Evolutionary conservation across 92 coral and sea anemone genomes (phyloP), one percentile per base, ranked within the genome.

Genomic region (Metridium senile): DNA sequence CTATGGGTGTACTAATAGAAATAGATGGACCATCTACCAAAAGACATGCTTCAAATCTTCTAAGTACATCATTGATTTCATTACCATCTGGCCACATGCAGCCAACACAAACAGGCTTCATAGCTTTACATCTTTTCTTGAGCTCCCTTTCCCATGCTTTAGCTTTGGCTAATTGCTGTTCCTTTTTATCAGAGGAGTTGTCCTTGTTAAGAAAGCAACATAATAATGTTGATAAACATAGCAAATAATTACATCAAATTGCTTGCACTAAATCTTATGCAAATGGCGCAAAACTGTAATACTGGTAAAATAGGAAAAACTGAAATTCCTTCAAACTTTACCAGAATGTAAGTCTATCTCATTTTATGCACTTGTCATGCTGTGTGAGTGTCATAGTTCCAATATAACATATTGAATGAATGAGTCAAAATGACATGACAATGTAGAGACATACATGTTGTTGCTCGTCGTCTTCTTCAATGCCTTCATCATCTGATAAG

Each of bases 401-500:
- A n/a, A n/a, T n/a, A n/a, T n/a, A n/a, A n/a, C n/a, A n/a, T n/a
- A n/a, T n/a, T n/a, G n/a, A n/a, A n/a, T n/a, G n/a, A n/a, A n/a
- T n/a, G n/a, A n/a, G n/a, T n/a, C n/a, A n/a, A n/a, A n/a, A n/a
- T n/a, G n/a, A n/a, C n/a, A n/a, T n/a, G n/a, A n/a, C n/a, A n/a
- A n/a, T n/a, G n/a, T n/a, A 43, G 2, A 47, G 20, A 58, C 61
- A n/a, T 21, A 70, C 69, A 13, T 81, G 69, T 26, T 76, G 89
- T n/a, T 57, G 81, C 46, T 79, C 80, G 11, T 90, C 88, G 47
- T 74, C 90, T 72, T 86, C 85, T 7, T 71, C 81, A 8, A 86
- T 88, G n/a, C 99, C 97, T 69, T 95, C 99, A 71, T 92, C 99
- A 89, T 95, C 99, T 26, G 97, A 92, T 34, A 95, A 79, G 77